Evolutionary conservation across 2,888 invertebrate species (phyloP), one percentile per base, ranked within the genome.

Genomic region (Ornithoptera alexandrae): DNA sequence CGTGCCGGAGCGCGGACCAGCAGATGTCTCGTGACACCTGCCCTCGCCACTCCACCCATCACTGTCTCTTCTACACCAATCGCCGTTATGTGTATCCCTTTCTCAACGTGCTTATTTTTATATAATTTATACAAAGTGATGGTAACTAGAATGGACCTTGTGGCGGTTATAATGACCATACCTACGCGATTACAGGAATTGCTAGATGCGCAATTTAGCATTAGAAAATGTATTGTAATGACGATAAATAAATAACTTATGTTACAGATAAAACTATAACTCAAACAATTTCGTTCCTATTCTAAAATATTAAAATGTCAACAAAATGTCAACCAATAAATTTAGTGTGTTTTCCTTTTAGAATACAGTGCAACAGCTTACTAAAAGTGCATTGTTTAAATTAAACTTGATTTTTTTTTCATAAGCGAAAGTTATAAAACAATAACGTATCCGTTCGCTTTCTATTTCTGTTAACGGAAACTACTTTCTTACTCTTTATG

Each of bases 21-120:
- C 92, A 92, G 92, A 92, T 92, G 92, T 90, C 77, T 81, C 83
- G 84, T 89, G 91, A 92, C 92, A 92, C 92, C 92, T 92, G 92
- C 92, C 91, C 86, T 87, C 81, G 82, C 86, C 87, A 88, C 86
- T 79, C 81, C 83, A 77, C 75, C 86, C 85, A 79, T 92, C 91
- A 86, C 90, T 81, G 76, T 90, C 89, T 83, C 79, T 77, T 83
- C 73, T 74, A 78, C 71, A 79, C 77, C 73, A 78, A 78, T 78
- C 77, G 77, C 67, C 73, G 61, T 84, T 89, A 85, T 74, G 72
- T 70, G 83, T 75, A 81, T 92, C 92, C 82, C 77, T 82, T 68
- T 90, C 88, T 80, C 69, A 80, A 81, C 83, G 86, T 86, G 86
- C 90, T 90, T 90, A 91, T 90, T 92, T 90, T 91, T 89, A 90